Evolutionary conservation across 30 jellyfish, hydroid and myxozoan genomes (phyloP), one percentile per base, ranked within the genome.

Genomic region (Hydra vulgaris): DNA sequence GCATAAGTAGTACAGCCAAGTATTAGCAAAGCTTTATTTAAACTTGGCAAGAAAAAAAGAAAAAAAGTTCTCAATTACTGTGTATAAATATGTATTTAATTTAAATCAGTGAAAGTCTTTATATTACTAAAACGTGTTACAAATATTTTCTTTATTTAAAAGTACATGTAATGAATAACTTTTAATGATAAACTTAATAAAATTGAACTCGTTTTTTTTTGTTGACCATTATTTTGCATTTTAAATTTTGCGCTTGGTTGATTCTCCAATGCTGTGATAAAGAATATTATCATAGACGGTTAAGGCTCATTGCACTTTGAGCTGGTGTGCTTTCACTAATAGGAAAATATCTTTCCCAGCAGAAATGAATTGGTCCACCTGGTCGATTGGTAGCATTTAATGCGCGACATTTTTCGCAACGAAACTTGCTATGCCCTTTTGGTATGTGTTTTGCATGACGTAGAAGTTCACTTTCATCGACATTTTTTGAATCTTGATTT

Each of bases 301-400:
- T 88, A 53, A 81, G 87, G 40, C 70, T 82, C 71, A 74, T 74
- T 19, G 81, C 81, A 18, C 87, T 74, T 18, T 88, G 53, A 22
- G 83, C 86, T 24, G 89, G 71, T 0, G 91, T 81, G 25, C 96
- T 83, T 19, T 87, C 95, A 8, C 96, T 92, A 23, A 92, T 87
- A 18, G 98, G 96, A 67, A 82, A 92, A 73, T 92, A 92, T 56
- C 91, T 83, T 82, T 92, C 95, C 93, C 96, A 80, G 89, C 96
- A 86, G 66, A 83, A 92, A 40, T 77, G 84, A n/a, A 52, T 25
- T 24, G 95, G 96, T 70, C 84, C 92, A 0, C 88, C 89, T 18
- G 25, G 79, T 71, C 85, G 88, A 84, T 67, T 72, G 66, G 74
- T 67, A 7, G 25, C 26, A 76, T 85, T 86, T 89, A 92, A 18